Evolutionary conservation across 2,888 invertebrate species (phyloP).

Genomic region (Rugalucina vietnamica): DNA sequence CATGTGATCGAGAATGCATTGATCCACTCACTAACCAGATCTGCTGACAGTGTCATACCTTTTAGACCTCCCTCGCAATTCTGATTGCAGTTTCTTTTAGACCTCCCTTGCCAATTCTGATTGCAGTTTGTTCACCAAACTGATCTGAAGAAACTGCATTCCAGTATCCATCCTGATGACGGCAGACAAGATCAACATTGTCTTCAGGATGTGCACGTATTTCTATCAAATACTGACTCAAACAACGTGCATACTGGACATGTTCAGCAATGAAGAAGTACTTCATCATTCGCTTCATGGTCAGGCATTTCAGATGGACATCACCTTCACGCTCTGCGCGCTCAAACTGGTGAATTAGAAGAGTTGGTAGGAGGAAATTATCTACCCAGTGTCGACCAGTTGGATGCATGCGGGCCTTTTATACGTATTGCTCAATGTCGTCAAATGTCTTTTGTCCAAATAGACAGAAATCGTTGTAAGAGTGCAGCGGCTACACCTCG

Average conservation of each 20-base stretch:
- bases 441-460: conserved; percentile 15
- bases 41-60: too few species aligned
- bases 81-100: too few species aligned
- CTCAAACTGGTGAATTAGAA: conserved; percentile 28
- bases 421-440: conserved; percentile 12
- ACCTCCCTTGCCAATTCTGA: too few species aligned
- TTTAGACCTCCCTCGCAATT: too few species aligned
- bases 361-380: conserved; percentile 18
- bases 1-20: not conserved
- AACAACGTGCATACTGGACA: not conserved
- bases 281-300: not conserved
- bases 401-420: conserved; percentile 8
- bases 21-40: too few species aligned
- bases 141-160: too few species aligned
- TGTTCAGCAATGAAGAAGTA: not conserved
- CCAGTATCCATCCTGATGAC: conserved; percentile 7
- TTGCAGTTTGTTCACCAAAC: too few species aligned
- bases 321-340: conserved; percentile 24
- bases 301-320: not conserved
- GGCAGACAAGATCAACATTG: conserved; percentile 10
- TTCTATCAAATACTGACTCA: not conserved
- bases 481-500: conserved; percentile 19
- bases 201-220: not conserved
- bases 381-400: conserved; percentile 31
- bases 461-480: conserved; percentile 9